These are phyloP conservation scores for Xestobium rufovillosum DNA, from an alignment of 2,888 invertebrate species.

Conservation along the genomic window DNA sequence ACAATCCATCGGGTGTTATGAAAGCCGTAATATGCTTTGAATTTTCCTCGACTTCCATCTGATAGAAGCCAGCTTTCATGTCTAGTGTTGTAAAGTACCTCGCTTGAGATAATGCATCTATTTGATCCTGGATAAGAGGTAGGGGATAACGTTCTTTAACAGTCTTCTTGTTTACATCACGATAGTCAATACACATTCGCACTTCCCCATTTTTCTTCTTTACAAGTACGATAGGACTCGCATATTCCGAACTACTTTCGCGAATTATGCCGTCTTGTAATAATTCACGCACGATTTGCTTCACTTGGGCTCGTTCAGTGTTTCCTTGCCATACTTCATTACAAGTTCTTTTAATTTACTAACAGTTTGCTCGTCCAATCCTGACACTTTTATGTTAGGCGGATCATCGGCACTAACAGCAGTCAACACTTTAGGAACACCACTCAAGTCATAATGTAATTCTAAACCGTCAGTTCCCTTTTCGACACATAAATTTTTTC, in stretches of 20 bases:
- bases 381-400: too few species aligned
- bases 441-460: too few species aligned
- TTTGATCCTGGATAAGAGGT: slow-evolving; percentile 22
- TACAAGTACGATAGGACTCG: too few species aligned
- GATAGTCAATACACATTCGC: slow-evolving; percentile 25
- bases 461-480: too few species aligned
- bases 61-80: slow-evolving; percentile 23
- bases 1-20: slow-evolving; percentile 21
- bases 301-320: too few species aligned
- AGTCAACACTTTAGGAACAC: too few species aligned
- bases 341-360: slow-evolving; percentile 11
- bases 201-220: too few species aligned
- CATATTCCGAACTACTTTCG: slow-evolving; percentile 25
- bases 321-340: too few species aligned
- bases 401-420: slow-evolving; percentile 4
- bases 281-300: slow-evolving; percentile 17
- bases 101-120: slow-evolving; percentile 19
- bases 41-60: too few species aligned
- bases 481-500: too few species aligned
- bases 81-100: slow-evolving; percentile 23
- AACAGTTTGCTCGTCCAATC: slow-evolving; percentile 4
- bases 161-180: slow-evolving; percentile 21
- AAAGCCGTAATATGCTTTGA: too few species aligned
- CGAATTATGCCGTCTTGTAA: slow-evolving; percentile 22
- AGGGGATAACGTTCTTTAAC: slow-evolving; percentile 23